These are phyloP conservation scores for Takifugu flavidus DNA, from an alignment of 2,113 vertebrate genomes.

Conservation along the genomic window DNA sequence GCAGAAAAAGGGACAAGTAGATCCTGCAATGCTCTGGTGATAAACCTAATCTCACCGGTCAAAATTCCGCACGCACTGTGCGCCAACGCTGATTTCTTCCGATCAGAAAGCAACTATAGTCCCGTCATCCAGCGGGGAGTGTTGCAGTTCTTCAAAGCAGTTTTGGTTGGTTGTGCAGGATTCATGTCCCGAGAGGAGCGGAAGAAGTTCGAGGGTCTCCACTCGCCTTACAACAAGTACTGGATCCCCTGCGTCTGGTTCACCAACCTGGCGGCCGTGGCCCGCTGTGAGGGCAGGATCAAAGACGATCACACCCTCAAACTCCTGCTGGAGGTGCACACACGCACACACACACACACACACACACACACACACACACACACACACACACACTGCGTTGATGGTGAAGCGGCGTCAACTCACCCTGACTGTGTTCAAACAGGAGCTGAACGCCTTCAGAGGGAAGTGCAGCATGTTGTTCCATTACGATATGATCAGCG, in stretches of 20 bases:
- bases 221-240: conserved; percentile 90
- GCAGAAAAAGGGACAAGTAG: conserved; percentile 26
- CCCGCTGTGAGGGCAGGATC: conserved; percentile 84
- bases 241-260: conserved; percentile 96
- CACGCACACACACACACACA: not conserved
- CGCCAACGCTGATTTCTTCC: not conserved
- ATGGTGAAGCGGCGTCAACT: not conserved
- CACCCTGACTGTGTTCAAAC: conserved; percentile 22
- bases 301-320: conserved; percentile 86
- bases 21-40: conserved; percentile 22
- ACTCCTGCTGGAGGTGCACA: conserved; percentile 83
- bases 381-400: not conserved
- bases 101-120: not conserved
- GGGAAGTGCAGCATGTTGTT: conserved; percentile 89
- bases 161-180: conserved; percentile 65
- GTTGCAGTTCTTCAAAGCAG: not conserved
- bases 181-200: conserved; percentile 91
- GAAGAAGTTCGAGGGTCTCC: conserved; percentile 87
- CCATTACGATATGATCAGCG: conserved; percentile 92
- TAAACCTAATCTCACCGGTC: not conserved
- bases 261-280: conserved; percentile 83
- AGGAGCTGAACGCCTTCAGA: conserved; percentile 86
- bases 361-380: not conserved
- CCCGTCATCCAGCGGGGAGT: not conserved
- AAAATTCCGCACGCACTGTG: not conserved